Evolutionary conservation across 1,140 invertebrate species (phyloP).

Genomic region (Pseudomyrmex concolor): DNA sequence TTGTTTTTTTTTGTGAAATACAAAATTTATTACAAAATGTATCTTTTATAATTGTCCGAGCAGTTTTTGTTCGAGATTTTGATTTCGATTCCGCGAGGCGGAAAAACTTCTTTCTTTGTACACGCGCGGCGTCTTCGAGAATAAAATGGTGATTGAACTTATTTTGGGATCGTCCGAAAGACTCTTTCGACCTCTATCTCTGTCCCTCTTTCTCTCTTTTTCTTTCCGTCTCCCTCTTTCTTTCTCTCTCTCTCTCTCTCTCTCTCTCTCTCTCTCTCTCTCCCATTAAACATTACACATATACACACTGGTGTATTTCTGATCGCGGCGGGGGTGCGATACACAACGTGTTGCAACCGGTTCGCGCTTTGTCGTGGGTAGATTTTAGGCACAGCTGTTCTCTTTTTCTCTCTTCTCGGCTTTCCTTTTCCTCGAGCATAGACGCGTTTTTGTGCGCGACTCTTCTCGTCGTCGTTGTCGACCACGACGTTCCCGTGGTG

Average conservation of each 20-base stretch:
- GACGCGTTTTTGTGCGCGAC: conserved; percentile 28
- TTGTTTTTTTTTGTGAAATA: background rate
- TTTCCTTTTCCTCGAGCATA: background rate
- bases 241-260: background rate
- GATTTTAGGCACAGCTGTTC: conserved; percentile 55
- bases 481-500: background rate
- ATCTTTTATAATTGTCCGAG: background rate
- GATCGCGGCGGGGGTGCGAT: conserved; percentile 38
- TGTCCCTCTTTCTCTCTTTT: too few species aligned
- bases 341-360: conserved; percentile 31
- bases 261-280: background rate
- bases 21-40: background rate
- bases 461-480: conserved; percentile 6
- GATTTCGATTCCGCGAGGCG: background rate
- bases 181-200: conserved; percentile 19
- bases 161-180: conserved; percentile 53
- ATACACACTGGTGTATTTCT: conserved; percentile 40
- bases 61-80: background rate
- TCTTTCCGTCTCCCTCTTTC: background rate
- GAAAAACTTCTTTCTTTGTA: conserved; percentile 34
- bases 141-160: conserved; percentile 53
- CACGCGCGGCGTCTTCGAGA: conserved; percentile 29
- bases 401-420: background rate
- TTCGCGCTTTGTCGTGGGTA: conserved; percentile 55
- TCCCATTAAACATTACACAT: conserved; percentile 25